Evolutionary conservation across 23 tunicate species (phyloP).

Genomic region (Botrylloides violaceus): DNA sequence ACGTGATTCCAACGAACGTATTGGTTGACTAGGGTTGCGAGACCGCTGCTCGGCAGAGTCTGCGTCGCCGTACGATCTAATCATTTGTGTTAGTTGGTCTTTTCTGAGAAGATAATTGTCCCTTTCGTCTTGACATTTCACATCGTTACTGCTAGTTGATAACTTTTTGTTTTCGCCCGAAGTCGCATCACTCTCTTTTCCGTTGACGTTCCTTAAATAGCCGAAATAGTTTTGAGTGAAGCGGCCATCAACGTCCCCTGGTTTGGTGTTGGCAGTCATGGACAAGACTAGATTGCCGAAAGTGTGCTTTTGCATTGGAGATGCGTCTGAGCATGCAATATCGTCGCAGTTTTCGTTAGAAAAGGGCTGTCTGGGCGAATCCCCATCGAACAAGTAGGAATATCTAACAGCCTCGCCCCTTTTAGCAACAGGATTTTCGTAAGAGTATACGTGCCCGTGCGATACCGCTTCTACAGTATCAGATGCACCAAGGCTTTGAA

Average conservation of each 20-base stretch:
- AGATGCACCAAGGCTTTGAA: too few relatives aligned
- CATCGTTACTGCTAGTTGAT: not conserved
- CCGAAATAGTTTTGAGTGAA: not conserved
- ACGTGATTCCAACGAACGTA: constrained; percentile 13
- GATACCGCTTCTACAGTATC: too few relatives aligned
- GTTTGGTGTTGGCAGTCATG: not conserved
- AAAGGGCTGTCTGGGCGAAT: too few relatives aligned
- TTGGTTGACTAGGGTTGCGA: not conserved
- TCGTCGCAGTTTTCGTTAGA: too few relatives aligned
- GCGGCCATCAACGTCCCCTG: not conserved
- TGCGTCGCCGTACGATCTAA: not conserved
- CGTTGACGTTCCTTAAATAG: not conserved
- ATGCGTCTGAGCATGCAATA: too few relatives aligned
- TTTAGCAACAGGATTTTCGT: too few relatives aligned
- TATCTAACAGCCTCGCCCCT: too few relatives aligned
- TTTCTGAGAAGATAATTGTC: not conserved
- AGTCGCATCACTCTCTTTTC: not conserved
- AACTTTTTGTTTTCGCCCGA: not conserved
- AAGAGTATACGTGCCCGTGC: too few relatives aligned
- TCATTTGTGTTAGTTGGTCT: not conserved
- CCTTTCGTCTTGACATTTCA: not conserved
- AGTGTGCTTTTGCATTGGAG: too few relatives aligned
- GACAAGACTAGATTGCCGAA: not conserved
- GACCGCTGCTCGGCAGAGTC: not conserved
- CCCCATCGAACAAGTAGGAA: too few relatives aligned